Conservation (phyloP, 2,888 invertebrate species). For the Eupithecia insigniata region DNA sequence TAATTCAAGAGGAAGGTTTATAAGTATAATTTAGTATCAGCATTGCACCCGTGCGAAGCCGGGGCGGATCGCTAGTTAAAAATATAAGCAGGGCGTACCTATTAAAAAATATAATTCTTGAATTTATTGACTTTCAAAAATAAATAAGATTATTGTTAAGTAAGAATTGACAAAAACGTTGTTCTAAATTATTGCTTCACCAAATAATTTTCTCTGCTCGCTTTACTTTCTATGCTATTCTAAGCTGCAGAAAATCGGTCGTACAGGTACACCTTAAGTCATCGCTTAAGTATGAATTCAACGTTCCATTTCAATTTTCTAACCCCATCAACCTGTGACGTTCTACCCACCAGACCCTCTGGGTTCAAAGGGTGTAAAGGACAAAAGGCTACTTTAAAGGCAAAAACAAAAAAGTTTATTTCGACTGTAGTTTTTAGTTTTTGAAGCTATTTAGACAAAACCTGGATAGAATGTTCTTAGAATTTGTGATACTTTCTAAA, state of each 20-base stretch:
- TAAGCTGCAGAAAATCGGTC: background rate
- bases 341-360: background rate
- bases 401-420: background rate
- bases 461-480: no score
- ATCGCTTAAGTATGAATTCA: background rate
- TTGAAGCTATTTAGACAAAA: no score
- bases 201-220: no score
- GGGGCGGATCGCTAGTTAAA: no score
- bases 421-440: background rate
- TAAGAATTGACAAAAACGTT: background rate
- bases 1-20: no score
- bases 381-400: slow-evolving; percentile 3
- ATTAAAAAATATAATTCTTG: no score
- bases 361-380: slow-evolving; percentile 1
- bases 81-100: no score
- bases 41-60: no score
- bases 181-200: background rate
- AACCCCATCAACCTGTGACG: background rate
- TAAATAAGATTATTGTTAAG: background rate
- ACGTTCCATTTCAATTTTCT: background rate
- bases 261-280: background rate
- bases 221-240: background rate
- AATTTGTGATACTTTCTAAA: no score
- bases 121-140: no score
- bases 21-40: no score